A percentile compares a stretch with the other conserved stretches of the same genome.
Evolutionary conservation across 2,888 invertebrate genomes (phyloP).

Genomic region (Lepidochrysops patricia): DNA sequence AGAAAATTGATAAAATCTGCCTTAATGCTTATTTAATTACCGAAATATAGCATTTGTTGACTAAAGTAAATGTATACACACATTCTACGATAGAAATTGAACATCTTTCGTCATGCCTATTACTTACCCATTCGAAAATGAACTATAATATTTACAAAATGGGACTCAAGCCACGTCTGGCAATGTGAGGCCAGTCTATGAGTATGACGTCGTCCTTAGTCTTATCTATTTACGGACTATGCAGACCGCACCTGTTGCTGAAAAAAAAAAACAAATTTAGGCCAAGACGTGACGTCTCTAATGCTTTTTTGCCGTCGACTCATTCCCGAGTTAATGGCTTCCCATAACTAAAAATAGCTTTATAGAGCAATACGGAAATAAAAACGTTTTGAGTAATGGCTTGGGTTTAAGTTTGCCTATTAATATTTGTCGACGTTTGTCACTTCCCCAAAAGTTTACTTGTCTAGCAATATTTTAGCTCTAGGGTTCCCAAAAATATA

Average conservation of each 20-base stretch:
- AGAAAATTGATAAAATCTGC: too few species aligned
- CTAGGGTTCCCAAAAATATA: neutral
- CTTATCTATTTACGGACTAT: slow-evolving; percentile 1
- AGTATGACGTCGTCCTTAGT: neutral
- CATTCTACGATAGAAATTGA: too few species aligned
- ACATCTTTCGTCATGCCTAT: too few species aligned
- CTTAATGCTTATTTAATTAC: too few species aligned
- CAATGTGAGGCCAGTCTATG: neutral
- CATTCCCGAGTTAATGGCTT: slow-evolving; percentile 1
- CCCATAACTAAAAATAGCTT: neutral
- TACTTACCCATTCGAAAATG: too few species aligned
- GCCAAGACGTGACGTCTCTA: slow-evolving; percentile 4
- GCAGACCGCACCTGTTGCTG: slow-evolving; percentile 5
- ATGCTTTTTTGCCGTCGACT: neutral
- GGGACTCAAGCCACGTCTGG: too few species aligned
- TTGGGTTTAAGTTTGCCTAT: neutral
- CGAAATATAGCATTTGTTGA: too few species aligned
- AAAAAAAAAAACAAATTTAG: slow-evolving; percentile 5
- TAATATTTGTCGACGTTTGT: neutral
- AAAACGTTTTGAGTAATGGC: neutral
- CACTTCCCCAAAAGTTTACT: too few species aligned
- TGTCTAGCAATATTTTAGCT: too few species aligned
- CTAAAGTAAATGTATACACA: too few species aligned
- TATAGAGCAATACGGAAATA: neutral
- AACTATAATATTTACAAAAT: too few species aligned